Base-by-base conservation (phyloP, 1,140 invertebrate species). In the Carposina sasakii region DNA sequence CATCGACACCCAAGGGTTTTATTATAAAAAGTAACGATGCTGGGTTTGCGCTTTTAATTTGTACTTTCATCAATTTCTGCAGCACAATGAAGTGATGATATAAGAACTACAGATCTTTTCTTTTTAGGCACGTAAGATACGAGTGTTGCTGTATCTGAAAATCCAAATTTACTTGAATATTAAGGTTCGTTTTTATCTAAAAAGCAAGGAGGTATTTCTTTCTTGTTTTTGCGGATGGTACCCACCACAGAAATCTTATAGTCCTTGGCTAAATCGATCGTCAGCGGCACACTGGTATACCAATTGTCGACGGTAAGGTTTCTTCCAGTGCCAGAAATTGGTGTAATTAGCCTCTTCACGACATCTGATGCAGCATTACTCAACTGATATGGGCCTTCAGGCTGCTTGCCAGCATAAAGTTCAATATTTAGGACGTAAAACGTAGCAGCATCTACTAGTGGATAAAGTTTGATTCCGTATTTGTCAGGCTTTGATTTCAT, bases 401-500 rank as follows among this genome's bases (percentile, higher is more conserved):
- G 59, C 51, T 75, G 65, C 39, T 63, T 66, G 12, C 57, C 57
- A 54, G 52, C 45, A 48, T 76, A 60, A 59, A 53, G 42, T 50
- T 54, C 33, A 48, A 49, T 51, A 52, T 61, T 61, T 2, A 52
- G 34, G 22, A 54, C 30, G 23, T 61, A 57, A 57, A 52, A 57
- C 31, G 51, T 57, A 49, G 39, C 48, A 19, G 53, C 56, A 62
- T 75, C 63, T 48, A 51, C 55, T 17, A 77, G 45, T 39, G 54
- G 54, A 58, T 64, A 75, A 48, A 79, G 57, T 67, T 87, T 86
- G 37, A 86, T 68, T 15, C 78, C 86, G 64, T 86, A 87, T 58
- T 75, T 74, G 17, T 54, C 60, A 17, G 73, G 73, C 54, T 85
- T 86, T 16, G 57, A 62, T 41, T 76, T 72, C 17, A 86, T 82